Evolutionary conservation across 2,797 vertebrate species (phyloP), one percentile per base, ranked within the genome.

Genomic region (Enteromius treurensis): DNA sequence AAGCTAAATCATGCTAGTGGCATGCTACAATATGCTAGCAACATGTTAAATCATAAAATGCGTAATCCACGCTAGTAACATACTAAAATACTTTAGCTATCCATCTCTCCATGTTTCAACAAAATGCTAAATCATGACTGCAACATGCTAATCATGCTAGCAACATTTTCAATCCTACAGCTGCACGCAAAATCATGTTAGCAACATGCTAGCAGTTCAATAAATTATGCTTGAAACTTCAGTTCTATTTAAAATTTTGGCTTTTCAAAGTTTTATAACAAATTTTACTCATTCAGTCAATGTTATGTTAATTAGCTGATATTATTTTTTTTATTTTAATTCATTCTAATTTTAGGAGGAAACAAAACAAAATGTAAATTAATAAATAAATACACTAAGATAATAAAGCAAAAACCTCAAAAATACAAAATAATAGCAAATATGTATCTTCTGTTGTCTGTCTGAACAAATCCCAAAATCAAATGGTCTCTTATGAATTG

Each of bases 401-500:
- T 53, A 53, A 53, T 53, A 53, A 21, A 53, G 19, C 6, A 8
- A 53, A 21, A 8, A 53, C 19, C 6, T 53, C 14, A 32, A 64
- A 65, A 34, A 19, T 8, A 19, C 3, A 9, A 34, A 65, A 65
- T 15, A 34, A 17, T 17, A 64, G 3, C 14, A 65, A 64, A 29
- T 15, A 51, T 26, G 15, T 11, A 21, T 32, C 4, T 42, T 23
- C 19, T 65, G 34, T 53, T 76, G n/a, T 55, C 65, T n/a, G 19
- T 47, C 14, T 17, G 42, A 19, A 73, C 45, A 51, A 70, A 70
- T 26, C n/a, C n/a, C 74, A 23, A 42, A 60, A 53, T 79, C n/a
- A 70, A 70, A 45, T 26, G 15, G 4, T 58, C 58, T 60, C 37
- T 74, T 10, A 15, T 34, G n/a, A 21, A 19, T 70, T 69, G 37